Conservation (phyloP, 1,140 invertebrate species). For the Hormaphis cornu region DNA sequence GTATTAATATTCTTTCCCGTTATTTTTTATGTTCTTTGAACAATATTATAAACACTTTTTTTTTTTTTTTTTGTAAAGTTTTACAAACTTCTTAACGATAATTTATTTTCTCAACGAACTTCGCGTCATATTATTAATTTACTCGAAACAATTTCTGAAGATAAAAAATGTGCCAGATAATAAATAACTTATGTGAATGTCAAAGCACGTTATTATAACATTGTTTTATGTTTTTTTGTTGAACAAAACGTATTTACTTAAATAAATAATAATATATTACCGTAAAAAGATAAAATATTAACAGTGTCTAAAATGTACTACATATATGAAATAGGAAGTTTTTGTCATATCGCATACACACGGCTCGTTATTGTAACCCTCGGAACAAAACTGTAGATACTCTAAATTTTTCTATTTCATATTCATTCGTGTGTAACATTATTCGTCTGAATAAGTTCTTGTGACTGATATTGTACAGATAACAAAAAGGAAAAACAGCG, state of each 20-base stretch:
- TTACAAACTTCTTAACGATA: background rate
- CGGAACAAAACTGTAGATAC: background rate
- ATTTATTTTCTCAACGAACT: background rate
- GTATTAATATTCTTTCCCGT: no score
- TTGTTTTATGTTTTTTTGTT: no score
- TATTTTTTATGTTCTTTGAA: no score
- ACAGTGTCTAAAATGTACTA: no score
- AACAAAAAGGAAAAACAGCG: slow-evolving; percentile 7
- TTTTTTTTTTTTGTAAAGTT: no score
- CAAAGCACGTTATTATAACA: no score
- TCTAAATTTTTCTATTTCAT: slow-evolving; percentile 15
- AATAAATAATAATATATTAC: no score
- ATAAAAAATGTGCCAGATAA: background rate
- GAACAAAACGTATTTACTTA: no score
- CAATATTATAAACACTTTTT: background rate
- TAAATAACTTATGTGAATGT: no score
- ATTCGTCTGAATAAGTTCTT: slow-evolving; percentile 20
- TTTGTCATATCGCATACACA: background rate
- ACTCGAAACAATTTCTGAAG: background rate
- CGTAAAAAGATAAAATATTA: no score
- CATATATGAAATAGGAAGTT: background rate
- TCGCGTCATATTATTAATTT: background rate
- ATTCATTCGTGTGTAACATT: slow-evolving; percentile 16
- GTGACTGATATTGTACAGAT: background rate
- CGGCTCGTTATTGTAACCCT: background rate